A percentile compares a stretch with the other conserved stretches of the same genome.
These are phyloP conservation scores for Buceros bicornis DNA, from an alignment of 2,797 vertebrate species.

Conservation along the genomic window DNA sequence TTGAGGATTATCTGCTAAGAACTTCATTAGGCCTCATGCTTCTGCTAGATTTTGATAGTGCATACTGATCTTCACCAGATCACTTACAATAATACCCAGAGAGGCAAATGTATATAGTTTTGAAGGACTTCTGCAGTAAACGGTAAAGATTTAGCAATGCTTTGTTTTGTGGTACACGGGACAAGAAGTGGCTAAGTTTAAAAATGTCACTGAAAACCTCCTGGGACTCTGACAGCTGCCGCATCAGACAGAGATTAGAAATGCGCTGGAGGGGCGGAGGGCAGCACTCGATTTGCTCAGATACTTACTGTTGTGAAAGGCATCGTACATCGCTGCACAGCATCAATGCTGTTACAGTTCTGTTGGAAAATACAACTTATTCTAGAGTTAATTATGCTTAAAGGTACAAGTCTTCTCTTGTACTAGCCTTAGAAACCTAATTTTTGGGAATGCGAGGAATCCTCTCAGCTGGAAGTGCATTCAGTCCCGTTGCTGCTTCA, in stretches of 20 bases:
- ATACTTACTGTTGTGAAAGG: not conserved
- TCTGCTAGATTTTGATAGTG: not conserved
- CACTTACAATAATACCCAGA: not conserved
- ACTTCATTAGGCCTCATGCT: not conserved
- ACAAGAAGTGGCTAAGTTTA: not conserved
- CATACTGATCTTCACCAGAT: not conserved
- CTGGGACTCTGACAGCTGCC: not conserved
- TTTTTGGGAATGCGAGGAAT: conserved; percentile 29
- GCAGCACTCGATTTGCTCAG: not conserved
- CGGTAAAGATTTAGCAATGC: not conserved
- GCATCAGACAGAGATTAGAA: not conserved
- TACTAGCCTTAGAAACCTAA: not conserved
- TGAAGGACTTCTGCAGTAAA: not conserved
- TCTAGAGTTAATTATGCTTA: not conserved
- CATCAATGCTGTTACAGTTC: not conserved
- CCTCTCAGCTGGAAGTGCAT: not conserved
- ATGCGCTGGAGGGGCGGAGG: not conserved
- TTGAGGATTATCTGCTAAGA: not conserved
- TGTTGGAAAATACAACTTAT: not conserved
- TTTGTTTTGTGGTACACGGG: not conserved
- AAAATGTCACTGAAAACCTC: not conserved
- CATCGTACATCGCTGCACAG: not conserved
- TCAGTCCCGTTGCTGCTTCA: not conserved
- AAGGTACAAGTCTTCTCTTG: conserved; percentile 7
- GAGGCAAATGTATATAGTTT: not conserved